A percentile compares a stretch with the other conserved stretches of the same genome.
Conservation (phyloP, 2,888 invertebrate genomes). For the Cheilosia pagana region DNA sequence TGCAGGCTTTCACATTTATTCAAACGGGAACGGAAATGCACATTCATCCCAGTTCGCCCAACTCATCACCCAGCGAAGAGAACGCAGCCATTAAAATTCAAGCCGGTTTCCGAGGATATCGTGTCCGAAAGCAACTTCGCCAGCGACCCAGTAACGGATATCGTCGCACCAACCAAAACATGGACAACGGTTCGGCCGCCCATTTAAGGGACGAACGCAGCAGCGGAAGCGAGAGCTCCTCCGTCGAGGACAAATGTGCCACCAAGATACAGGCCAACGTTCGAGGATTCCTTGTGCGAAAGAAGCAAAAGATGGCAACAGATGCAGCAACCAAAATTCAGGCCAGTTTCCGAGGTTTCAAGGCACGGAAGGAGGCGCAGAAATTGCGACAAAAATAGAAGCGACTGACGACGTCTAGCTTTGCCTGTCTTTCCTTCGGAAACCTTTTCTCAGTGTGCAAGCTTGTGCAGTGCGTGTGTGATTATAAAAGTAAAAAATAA, state of each 20-base stretch:
- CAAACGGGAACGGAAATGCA: slow-evolving; percentile 80
- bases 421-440: slow-evolving; percentile 20
- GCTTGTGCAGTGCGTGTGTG: slow-evolving; percentile 67
- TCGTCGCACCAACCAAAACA: slow-evolving; percentile 39
- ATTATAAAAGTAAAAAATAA: slow-evolving; percentile 37
- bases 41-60: slow-evolving; percentile 83
- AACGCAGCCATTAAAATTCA: slow-evolving; percentile 85
- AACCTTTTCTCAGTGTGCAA: slow-evolving; percentile 50
- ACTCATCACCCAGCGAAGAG: slow-evolving; percentile 81
- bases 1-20: slow-evolving; percentile 25
- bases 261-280: slow-evolving; percentile 83
- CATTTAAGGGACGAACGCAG: slow-evolving; percentile 69
- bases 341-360: slow-evolving; percentile 83
- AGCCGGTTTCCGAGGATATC: slow-evolving; percentile 85
- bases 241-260: slow-evolving; percentile 81
- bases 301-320: slow-evolving; percentile 81
- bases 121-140: slow-evolving; percentile 84
- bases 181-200: slow-evolving; percentile 61
- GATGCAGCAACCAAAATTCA: slow-evolving; percentile 84
- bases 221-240: slow-evolving; percentile 71
- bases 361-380: slow-evolving; percentile 81
- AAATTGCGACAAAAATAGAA: slow-evolving; percentile 79
- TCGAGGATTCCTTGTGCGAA: slow-evolving; percentile 82
- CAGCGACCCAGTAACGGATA: slow-evolving; percentile 63
- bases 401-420: neutral